These are phyloP conservation scores for Thunnus maccoyii DNA, from an alignment of 2,113 vertebrate species.

Conservation along the genomic window DNA sequence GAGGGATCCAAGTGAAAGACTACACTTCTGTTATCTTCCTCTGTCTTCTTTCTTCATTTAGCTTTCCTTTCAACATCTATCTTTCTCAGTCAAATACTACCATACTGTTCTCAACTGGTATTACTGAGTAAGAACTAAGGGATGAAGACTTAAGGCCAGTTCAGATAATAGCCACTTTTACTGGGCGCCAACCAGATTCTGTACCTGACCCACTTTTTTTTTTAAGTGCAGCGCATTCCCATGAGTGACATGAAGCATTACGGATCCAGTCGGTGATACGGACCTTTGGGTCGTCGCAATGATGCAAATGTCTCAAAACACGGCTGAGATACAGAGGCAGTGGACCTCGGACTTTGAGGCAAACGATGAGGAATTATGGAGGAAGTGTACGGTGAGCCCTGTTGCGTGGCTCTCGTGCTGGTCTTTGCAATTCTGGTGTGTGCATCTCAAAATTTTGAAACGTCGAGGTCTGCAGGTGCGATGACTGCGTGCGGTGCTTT, in stretches of 20 bases:
- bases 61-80: conserved; percentile 4
- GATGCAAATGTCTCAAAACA: conserved; percentile 10
- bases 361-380: not conserved
- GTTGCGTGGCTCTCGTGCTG: not conserved
- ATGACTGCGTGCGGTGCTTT: too few relatives aligned
- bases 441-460: not conserved
- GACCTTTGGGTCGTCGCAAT: conserved; percentile 26
- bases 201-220: not conserved
- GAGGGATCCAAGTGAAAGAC: not conserved
- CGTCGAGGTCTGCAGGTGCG: not conserved
- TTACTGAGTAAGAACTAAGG: not conserved
- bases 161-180: not conserved
- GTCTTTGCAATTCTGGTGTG: not conserved
- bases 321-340: conserved; percentile 3
- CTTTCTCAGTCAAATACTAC: not conserved
- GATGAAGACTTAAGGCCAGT: not conserved
- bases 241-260: conserved; percentile 23
- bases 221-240: conserved; percentile 3
- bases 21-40: not conserved
- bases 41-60: not conserved
- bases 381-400: not conserved
- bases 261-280: conserved; percentile 19
- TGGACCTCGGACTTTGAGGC: not conserved
- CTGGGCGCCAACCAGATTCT: not conserved
- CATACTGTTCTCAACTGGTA: not conserved